These are phyloP conservation scores for Melanostoma scalare DNA, from an alignment of 2,888 invertebrate species.

Conservation along the genomic window DNA sequence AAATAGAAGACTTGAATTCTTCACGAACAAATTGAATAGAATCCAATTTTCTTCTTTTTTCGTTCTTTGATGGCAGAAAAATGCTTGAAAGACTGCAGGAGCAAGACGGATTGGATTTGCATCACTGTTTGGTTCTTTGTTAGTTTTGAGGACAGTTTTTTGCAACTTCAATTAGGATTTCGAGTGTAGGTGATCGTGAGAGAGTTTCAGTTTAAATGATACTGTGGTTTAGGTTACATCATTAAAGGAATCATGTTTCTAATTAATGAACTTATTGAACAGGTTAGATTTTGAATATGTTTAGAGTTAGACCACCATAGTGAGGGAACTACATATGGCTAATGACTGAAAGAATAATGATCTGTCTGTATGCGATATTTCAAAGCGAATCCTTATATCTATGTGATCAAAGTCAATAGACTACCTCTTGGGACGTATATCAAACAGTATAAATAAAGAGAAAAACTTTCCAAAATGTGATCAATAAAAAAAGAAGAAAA, in stretches of 20 bases:
- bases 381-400: too few species aligned
- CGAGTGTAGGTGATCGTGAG: slow-evolving; percentile 4
- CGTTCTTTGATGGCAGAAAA: slow-evolving; percentile 28
- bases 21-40: slow-evolving; percentile 59
- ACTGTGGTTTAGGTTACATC: slow-evolving; percentile 21
- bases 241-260: background rate
- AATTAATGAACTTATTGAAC: slow-evolving; percentile 21
- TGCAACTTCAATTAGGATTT: background rate
- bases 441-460: too few species aligned
- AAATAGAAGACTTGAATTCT: slow-evolving; percentile 38
- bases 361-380: too few species aligned
- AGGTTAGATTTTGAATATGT: background rate
- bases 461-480: too few species aligned
- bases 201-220: slow-evolving; percentile 22
- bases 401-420: too few species aligned
- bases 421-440: too few species aligned
- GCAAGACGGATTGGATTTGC: slow-evolving; percentile 67
- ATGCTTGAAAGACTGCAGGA: slow-evolving; percentile 32
- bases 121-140: slow-evolving; percentile 41
- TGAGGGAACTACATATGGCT: background rate
- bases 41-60: slow-evolving; percentile 42
- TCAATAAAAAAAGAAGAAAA: too few species aligned
- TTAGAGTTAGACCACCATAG: slow-evolving; percentile 7
- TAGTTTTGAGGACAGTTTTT: background rate
- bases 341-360: background rate